Base-by-base conservation (phyloP, 2,797 vertebrate genomes). In the Parauchenoglanis punctatus region DNA sequence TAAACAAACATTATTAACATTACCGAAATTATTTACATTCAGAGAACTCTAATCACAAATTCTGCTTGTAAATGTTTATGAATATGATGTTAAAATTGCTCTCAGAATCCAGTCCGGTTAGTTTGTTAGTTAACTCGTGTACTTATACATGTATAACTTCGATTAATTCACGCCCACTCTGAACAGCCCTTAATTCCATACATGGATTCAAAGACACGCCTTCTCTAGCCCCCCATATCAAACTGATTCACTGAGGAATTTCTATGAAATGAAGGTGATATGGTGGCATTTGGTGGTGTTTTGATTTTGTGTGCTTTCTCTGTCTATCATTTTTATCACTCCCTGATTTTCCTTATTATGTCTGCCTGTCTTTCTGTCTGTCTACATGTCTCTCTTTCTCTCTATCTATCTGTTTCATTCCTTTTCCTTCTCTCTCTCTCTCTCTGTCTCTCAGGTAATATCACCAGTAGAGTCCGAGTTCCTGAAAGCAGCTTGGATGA, bases 381-480 rank as follows among this genome's bases (percentile, higher is more conserved):
- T 8, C 56, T 46, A 2, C 49, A 23, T n/a, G 5, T 6, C 11
- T 28, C 0, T 61, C 12, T 7, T 15, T 65, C 59, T 18, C 1
- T 25, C 58, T 31, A 0, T 17, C 73, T 49, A 0, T 17, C 49
- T n/a, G 11, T 17, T 15, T 63, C 40, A 12, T 25, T 63, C 70
- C 54, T 17, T 13, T 8, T 52, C 23, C 31, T 61, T 68, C 61
- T 20, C 65, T 46, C 49, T 81, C 31, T 44, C 52, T n/a, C 17
- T 81, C 35, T 31, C 86, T 78, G 23, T 17, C n/a, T 59, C 68
- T 11, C 94, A 97, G 97, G 97, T 92, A 97, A 97, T 91, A 98
- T 98, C 94, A 98, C 97, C 88, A 97, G 97, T 13, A 92, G 97
- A 77, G 97, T 97, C 93, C 96, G 97, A 91, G 96, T 96, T 85